Evolutionary conservation across 2,888 invertebrate species (phyloP), one percentile per base, ranked within the genome.

Genomic region (Octonoba sinensis): DNA sequence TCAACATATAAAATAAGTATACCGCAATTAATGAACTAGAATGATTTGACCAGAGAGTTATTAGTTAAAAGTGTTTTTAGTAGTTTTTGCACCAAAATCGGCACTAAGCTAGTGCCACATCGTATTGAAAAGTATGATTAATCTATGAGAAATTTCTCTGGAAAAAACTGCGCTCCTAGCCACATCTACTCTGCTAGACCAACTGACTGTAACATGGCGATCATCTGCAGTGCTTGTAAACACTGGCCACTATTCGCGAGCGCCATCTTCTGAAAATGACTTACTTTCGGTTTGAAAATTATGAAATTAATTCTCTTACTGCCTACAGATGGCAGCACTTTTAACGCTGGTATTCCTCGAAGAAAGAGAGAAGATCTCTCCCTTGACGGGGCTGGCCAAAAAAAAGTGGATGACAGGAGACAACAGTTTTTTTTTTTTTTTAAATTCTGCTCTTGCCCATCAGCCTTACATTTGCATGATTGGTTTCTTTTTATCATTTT

Each of bases 201-300:
- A 54, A 56, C 73, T 64, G 73, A 73, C 18, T 24, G 65, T n/a
- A 75, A 59, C 57, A 75, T 49, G 74, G 56, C 74, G 66, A 75
- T 75, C 59, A 75, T 75, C 74, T 75, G 74, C 74, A 75, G 66
- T 75, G 74, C 74, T 75, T 75, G 66, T 75, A 75, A 75, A 75
- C 74, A 75, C 59, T 66, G 54, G 51, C 66, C 57, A 57, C 46
- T 56, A 75, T 65, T 66, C 66, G 59, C 74, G 57, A 75, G 74
- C 74, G 74, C 74, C 74, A 49, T 66, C 27, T 66, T 27, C 66
- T 11, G n/a, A 51, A 18, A 36, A 12, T 18, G 44, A 66, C 24
- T 66, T 64, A 51, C 8, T 15, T 24, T 16, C 16, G 15, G 36
- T 16, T 22, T 3, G 12, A 59, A 51, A 24, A 4, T 18, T 13